A percentile compares a stretch with the other conserved stretches of the same genome.
Conservation (phyloP, 2,797 vertebrate genomes). For the Sebastes oblongus region DNA sequence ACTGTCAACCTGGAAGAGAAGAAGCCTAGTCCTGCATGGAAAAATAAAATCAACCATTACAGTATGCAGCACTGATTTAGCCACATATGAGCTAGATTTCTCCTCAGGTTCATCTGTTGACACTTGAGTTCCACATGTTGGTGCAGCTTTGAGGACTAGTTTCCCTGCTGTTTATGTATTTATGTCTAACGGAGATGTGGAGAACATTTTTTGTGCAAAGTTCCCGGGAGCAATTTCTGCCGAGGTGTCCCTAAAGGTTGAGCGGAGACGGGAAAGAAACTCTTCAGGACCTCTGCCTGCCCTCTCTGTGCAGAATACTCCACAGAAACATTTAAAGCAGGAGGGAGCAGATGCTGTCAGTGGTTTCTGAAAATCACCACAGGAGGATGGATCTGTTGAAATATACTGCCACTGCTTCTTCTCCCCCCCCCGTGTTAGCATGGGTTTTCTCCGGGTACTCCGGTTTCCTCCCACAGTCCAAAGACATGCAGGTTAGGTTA, state of each 20-base stretch:
- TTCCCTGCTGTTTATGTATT: slow-evolving; percentile 53
- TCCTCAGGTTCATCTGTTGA: background rate
- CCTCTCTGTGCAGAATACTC: slow-evolving; percentile 44
- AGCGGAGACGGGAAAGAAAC: slow-evolving; percentile 52
- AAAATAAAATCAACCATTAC: background rate
- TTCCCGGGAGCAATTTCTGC: slow-evolving; percentile 59
- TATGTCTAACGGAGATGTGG: slow-evolving; percentile 40
- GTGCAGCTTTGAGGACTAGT: background rate
- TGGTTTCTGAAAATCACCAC: slow-evolving; percentile 43
- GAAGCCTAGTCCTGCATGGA: background rate
- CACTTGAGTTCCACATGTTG: background rate
- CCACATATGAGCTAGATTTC: background rate
- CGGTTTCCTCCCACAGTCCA: too few relatives aligned
- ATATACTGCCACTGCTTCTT: slow-evolving; percentile 17
- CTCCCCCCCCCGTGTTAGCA: background rate
- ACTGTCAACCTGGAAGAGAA: background rate
- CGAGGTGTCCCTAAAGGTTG: slow-evolving; percentile 57
- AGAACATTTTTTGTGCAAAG: slow-evolving; percentile 29
- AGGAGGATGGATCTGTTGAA: slow-evolving; percentile 37
- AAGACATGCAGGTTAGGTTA: too few relatives aligned
- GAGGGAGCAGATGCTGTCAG: slow-evolving; percentile 37
- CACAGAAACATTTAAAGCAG: slow-evolving; percentile 55
- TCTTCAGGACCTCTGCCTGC: slow-evolving; percentile 41
- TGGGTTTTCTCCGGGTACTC: too few relatives aligned
- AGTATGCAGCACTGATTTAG: background rate